Evolutionary conservation across 2,888 invertebrate species (phyloP).

Genomic region (Lasioglossum figueresi): DNA sequence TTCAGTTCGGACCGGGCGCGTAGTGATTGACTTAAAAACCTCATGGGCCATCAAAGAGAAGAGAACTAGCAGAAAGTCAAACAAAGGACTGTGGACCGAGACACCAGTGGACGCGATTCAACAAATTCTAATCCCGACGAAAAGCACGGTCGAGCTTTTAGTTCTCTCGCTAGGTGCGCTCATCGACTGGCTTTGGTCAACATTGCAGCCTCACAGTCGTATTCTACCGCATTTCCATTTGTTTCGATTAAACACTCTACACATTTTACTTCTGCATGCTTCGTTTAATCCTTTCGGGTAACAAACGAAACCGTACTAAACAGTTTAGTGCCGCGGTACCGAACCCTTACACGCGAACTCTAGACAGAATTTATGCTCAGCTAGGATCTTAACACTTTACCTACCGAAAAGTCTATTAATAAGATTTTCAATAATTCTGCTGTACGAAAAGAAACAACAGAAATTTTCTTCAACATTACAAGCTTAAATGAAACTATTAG

Average conservation of each 20-base stretch:
- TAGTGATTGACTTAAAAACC: constrained; percentile 32
- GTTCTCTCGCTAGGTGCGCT: constrained; percentile 14
- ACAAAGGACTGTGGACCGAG: constrained; percentile 38
- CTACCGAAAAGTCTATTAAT: no score
- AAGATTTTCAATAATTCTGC: no score
- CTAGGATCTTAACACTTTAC: no score
- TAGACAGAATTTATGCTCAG: no score
- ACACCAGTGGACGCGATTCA: constrained; percentile 28
- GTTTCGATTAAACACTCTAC: constrained; percentile 17
- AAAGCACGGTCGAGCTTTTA: constrained; percentile 19
- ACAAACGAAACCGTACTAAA: not conserved
- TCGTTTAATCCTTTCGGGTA: not conserved
- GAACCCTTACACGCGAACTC: not conserved
- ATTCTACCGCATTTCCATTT: constrained; percentile 39
- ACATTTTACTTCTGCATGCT: not conserved
- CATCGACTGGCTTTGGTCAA: constrained; percentile 34
- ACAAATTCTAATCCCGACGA: constrained; percentile 49
- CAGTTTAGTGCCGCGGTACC: no score
- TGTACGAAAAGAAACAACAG: no score
- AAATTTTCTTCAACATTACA: no score
- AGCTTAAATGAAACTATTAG: no score
- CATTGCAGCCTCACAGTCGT: constrained; percentile 5
- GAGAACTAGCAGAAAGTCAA: constrained; percentile 34
- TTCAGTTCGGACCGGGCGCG: not conserved
- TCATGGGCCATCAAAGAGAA: constrained; percentile 14